phyloP scores from a whole-genome alignment of 2,888 invertebrate genomes.

The Phaonia tiefii region DNA sequence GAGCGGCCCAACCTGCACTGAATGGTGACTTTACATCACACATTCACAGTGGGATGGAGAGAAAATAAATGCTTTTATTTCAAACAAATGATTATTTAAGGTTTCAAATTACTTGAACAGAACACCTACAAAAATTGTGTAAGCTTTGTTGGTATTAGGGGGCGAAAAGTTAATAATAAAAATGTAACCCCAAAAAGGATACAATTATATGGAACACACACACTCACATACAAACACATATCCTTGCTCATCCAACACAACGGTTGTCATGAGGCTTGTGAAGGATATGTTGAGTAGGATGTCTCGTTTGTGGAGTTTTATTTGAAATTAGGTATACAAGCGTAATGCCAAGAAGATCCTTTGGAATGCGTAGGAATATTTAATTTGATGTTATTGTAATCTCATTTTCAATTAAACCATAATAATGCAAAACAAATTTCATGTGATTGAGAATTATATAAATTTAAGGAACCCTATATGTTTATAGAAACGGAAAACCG shows the following conservation, averaged over 20 bases:
- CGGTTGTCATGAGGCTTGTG: not conserved
- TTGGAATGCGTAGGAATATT: no score
- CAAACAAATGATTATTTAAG: constrained; percentile 52
- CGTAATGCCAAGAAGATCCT: no score
- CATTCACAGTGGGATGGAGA: not conserved
- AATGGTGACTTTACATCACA: not conserved
- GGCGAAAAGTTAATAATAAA: constrained; percentile 41
- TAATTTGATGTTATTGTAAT: no score
- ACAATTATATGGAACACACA: constrained; percentile 6
- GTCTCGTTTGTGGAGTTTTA: no score
- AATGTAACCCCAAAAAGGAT: constrained; percentile 35
- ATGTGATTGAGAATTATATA: no score
- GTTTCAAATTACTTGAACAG: constrained; percentile 46
- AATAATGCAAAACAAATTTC: no score
- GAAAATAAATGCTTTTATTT: constrained; percentile 41
- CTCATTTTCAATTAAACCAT: no score
- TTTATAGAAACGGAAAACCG: no score
- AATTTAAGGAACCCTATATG: no score
- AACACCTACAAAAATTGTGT: constrained; percentile 38
- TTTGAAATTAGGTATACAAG: no score
- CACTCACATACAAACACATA: not conserved
- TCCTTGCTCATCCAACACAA: not conserved
- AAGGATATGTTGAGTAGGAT: no score
- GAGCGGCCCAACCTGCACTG: not conserved
- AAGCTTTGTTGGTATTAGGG: not conserved